Base-by-base conservation (phyloP, 2,797 vertebrate genomes). In the Buceros bicornis region DNA sequence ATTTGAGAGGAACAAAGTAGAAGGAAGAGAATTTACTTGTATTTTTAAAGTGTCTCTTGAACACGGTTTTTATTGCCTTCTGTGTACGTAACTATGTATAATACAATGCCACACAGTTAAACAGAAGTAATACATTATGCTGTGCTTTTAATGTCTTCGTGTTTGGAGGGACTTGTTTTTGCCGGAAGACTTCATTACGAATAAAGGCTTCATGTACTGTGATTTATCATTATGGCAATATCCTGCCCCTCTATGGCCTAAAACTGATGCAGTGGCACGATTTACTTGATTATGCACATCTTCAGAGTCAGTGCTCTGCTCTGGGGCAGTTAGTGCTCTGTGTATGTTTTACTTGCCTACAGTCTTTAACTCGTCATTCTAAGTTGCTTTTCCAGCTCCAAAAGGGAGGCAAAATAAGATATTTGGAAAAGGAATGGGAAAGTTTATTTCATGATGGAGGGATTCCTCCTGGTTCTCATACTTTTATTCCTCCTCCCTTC, bases 11-110 rank as follows among this genome's bases (percentile, higher is more conserved):
- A 85, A 37, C 42, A 50, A 58, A 48, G 42, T 17, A 56, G 13
- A 62, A 87, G 40, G 40, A 66, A 53, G 35, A 61, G 17, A 61
- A 80, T 83, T 87, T 60, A 50, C 48, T 5, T 18, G 15, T 83
- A 29, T 65, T 93, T 77, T 83, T 78, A n/a, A 62, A 56, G 42
- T 16, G 31, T 84, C 57, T 86, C 3, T 78, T 93, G 82, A 89
- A 17, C 85, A 2, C 51, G 31, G 45, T 14, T 70, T 85, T 82
- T 61, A 37, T 64, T 91, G 82, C 61, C 82, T 89, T 18, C 89
- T 93, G 54, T 77, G 51, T 70, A 85, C 87, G 91, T 87, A 94
- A 74, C 87, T 96, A 69, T 20, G 3, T 45, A 15, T 47, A 83
- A 58, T 10, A 29, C 33, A 69, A 10, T 71, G 77, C 69, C 61